Percentiles rank a stretch among this genome's conserved stretches.
phyloP scores from a whole-genome alignment of 2,888 invertebrate species.

The Diadromus collaris region DNA sequence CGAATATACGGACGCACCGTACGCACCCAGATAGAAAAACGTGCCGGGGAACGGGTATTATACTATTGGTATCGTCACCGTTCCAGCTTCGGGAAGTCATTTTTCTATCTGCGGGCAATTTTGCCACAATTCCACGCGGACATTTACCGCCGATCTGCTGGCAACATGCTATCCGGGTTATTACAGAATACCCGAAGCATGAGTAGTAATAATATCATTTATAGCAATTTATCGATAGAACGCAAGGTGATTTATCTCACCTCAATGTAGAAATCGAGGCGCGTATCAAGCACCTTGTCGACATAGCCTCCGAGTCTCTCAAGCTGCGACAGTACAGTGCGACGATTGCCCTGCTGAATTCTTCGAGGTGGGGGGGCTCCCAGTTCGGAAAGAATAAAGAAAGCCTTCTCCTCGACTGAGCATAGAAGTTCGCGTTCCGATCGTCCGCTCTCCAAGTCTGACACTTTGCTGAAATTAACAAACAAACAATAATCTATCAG shows the following conservation, averaged over 20 bases:
- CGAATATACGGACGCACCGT: too few species aligned
- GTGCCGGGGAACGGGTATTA: too few species aligned
- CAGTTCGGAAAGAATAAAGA: conserved; percentile 72
- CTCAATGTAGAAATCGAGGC: conserved; percentile 77
- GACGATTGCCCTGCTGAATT: conserved; percentile 71
- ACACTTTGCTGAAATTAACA: conserved; percentile 66
- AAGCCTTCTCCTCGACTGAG: conserved; percentile 74
- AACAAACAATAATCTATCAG: conserved; percentile 12
- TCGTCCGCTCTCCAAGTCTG: conserved; percentile 66
- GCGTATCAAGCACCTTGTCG: conserved; percentile 70
- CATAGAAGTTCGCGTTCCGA: conserved; percentile 73
- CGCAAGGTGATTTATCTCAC: conserved; percentile 63
- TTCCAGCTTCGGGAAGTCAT: too few species aligned
- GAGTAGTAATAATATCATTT: background rate
- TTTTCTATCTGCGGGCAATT: too few species aligned
- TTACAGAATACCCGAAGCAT: background rate
- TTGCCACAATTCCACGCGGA: too few species aligned
- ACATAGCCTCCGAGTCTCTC: conserved; percentile 70
- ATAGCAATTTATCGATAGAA: background rate
- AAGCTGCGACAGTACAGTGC: conserved; percentile 69
- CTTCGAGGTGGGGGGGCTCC: conserved; percentile 74
- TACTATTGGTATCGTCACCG: too few species aligned
- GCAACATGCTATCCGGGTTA: background rate
- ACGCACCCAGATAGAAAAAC: too few species aligned
- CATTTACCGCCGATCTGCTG: too few species aligned